phyloP scores from a whole-genome alignment of 2,113 vertebrate genomes.

The Morone saxatilis region DNA sequence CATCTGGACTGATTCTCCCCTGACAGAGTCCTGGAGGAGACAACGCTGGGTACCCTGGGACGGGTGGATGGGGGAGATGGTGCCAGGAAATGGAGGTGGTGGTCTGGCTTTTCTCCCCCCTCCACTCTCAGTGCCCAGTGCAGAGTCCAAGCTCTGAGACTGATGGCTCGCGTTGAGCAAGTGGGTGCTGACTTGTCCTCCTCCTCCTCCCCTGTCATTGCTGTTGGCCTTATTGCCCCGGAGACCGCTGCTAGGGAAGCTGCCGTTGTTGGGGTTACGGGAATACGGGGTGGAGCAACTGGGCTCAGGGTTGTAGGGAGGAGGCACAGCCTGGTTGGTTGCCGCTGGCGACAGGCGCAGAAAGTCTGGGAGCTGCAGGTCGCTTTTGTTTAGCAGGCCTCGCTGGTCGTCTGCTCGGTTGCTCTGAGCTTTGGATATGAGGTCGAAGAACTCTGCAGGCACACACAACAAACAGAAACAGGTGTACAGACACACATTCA shows the following conservation, averaged over 20 bases:
- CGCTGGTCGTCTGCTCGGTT: slow-evolving; percentile 98
- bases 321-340: slow-evolving; percentile 47
- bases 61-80: slow-evolving; percentile 83
- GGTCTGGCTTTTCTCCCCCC: slow-evolving; percentile 74
- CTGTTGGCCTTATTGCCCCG: slow-evolving; percentile 73
- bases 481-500: slow-evolving; percentile 21
- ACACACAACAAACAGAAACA: slow-evolving; percentile 9
- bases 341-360: slow-evolving; percentile 86
- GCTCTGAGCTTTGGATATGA: slow-evolving; percentile 99
- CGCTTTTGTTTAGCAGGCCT: slow-evolving; percentile 96
- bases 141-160: slow-evolving; percentile 83
- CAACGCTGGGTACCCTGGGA: slow-evolving; percentile 40
- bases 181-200: slow-evolving; percentile 59
- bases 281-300: slow-evolving; percentile 80
- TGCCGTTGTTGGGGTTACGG: slow-evolving; percentile 77
- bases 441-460: slow-evolving; percentile 96
- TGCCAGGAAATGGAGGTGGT: slow-evolving; percentile 77
- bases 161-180: slow-evolving; percentile 79
- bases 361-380: slow-evolving; percentile 96
- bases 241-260: slow-evolving; percentile 66
- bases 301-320: slow-evolving; percentile 66
- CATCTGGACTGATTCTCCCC: slow-evolving; percentile 85
- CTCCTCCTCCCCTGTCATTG: slow-evolving; percentile 45
- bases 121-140: slow-evolving; percentile 75
- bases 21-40: slow-evolving; percentile 70